Base-by-base conservation (phyloP, 2,797 vertebrate species). In the Sciaenops ocellatus region DNA sequence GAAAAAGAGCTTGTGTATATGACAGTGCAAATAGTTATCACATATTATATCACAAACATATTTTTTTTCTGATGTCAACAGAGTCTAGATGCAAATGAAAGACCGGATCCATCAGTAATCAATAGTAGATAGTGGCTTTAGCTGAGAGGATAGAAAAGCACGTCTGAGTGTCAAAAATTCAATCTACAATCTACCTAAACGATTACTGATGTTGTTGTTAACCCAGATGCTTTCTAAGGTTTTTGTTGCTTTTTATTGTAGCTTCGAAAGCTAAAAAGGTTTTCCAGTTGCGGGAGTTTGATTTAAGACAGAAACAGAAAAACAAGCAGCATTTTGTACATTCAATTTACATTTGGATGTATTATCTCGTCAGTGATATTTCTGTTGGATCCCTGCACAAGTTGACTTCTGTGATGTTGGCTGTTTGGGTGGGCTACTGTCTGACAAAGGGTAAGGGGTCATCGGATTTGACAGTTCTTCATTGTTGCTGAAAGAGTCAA, bases 111-210 rank as follows among this genome's bases (percentile, higher is more conserved):
- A 5, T 22, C 3, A 2, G 13, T 63, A 24, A 41, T 48, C 11
- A 62, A 9, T 8, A 28, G 22, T n/a, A 28, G 47, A 72, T 48
- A 24, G n/a, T 65, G 41, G 51, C 20, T 38, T 67, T 59, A 52
- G n/a, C 30, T 46, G 13, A 62, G 15, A 69, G 12, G 67, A 46
- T 6, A 59, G n/a, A 38, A 9, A 52, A 22, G 22, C 3, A 56
- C 64, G 17, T 24, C 28, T 56, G 1, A 46, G 38, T 67, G 6
- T n/a, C 10, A 20, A 62, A 38, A 0, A 0, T 0, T 51, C 6
- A 41, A 1, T 41, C 34, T 34, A 7, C 38, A 38, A 38, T 38
- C 16, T 47, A 5, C 3, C 5, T 9, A 3, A 63, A 42, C 1
- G 48, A 2, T 22, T 74, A 6, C 16, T 59, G 10, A 16, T 47